These are phyloP conservation scores for Ephydatia muelleri DNA, from an alignment of 37 sponge, comb jelly and placozoan species.

Conservation along the genomic window DNA sequence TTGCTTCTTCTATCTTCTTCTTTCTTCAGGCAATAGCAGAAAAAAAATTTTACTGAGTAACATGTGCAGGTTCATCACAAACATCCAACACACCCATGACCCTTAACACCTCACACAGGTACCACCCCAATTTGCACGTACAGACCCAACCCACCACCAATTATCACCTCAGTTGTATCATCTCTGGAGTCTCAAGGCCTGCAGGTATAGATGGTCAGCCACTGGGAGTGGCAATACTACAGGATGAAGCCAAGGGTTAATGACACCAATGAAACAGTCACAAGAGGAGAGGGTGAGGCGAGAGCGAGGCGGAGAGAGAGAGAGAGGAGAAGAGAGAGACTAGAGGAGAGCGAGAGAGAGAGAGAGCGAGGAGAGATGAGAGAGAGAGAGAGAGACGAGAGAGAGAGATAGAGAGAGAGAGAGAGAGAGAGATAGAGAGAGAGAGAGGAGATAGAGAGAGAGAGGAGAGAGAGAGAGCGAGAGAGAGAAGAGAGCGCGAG, in stretches of 20 bases:
- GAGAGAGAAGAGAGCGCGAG: no score
- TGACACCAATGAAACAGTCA: neutral
- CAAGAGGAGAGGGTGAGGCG: neutral
- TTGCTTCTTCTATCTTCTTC: conserved; percentile 93
- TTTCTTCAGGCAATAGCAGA: conserved; percentile 36
- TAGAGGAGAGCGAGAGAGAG: no score
- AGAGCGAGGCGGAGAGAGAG: no score
- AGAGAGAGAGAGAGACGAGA: no score
- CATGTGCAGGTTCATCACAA: no score
- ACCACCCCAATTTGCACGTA: neutral
- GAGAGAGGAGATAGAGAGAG: no score
- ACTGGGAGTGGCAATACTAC: conserved; percentile 94
- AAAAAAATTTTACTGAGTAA: neutral
- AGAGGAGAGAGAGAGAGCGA: no score
- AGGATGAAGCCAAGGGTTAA: neutral
- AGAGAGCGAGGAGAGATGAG: no score
- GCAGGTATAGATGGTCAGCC: conserved; percentile 95
- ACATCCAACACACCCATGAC: neutral
- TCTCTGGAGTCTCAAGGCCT: conserved; percentile 96
- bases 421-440: no score
- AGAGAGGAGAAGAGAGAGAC: no score
- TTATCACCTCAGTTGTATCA: conserved; percentile 87
- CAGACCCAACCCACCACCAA: neutral
- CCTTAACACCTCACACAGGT: neutral
- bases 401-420: no score